Evolutionary conservation across 2,888 invertebrate species (phyloP).

Genomic region (Aspidiotus destructor): DNA sequence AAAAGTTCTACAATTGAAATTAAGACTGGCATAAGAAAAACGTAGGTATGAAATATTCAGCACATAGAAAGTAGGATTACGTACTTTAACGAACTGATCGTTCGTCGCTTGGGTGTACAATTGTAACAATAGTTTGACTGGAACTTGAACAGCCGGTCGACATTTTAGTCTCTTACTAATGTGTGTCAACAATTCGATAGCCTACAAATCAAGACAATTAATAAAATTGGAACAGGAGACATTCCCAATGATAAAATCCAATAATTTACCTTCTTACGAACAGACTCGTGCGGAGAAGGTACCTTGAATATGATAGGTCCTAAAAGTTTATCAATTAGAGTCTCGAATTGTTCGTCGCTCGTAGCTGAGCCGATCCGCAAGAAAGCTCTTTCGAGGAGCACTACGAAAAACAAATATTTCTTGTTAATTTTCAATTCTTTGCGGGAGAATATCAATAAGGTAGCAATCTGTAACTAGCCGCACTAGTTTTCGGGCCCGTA

Average conservation of each 20-base stretch:
- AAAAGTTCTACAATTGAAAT: conserved; percentile 64
- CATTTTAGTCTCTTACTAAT: conserved; percentile 83
- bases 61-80: conserved; percentile 17
- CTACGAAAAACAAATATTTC: conserved; percentile 45
- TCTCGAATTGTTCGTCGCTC: conserved; percentile 77
- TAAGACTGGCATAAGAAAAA: not conserved
- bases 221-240: not conserved
- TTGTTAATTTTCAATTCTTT: not conserved
- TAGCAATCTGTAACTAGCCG: not conserved
- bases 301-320: conserved; percentile 84
- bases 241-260: not conserved
- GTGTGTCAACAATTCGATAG: conserved; percentile 85
- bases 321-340: conserved; percentile 68
- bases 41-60: not conserved
- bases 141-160: conserved; percentile 70
- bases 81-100: conserved; percentile 61
- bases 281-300: conserved; percentile 74
- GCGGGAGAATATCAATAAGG: no score
- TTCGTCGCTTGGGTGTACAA: conserved; percentile 46
- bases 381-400: conserved; percentile 79
- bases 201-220: conserved; percentile 47
- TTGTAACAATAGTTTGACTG: conserved; percentile 60
- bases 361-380: conserved; percentile 79
- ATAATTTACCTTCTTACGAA: conserved; percentile 52
- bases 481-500: not conserved